Percentiles rank a stretch among this genome's conserved stretches.
Evolutionary conservation across 92 coral and sea anemone genomes (phyloP).

Genomic region (Micromussa lordhowensis): DNA sequence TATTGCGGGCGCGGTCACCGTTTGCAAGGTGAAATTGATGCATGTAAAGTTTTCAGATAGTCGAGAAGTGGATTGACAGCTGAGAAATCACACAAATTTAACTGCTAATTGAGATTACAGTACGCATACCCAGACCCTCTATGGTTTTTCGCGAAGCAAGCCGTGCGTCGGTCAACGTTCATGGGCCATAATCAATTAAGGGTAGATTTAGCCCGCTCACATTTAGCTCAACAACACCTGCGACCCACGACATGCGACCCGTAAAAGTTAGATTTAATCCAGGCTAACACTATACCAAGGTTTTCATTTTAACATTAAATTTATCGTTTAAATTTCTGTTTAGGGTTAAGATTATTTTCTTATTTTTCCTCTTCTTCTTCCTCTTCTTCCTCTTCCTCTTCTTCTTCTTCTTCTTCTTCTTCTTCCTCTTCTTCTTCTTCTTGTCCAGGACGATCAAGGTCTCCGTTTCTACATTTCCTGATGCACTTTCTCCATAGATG

Average conservation of each 20-base stretch:
- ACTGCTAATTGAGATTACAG: no score
- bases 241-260: not conserved
- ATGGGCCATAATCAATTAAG: no score
- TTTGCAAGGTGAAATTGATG: no score
- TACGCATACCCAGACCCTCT: no score
- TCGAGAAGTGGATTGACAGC: no score
- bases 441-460: slow-evolving; percentile 26
- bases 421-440: not conserved
- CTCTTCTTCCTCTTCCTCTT: not conserved
- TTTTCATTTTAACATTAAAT: not conserved
- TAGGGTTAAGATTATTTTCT: not conserved
- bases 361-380: not conserved
- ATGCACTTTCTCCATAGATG: slow-evolving; percentile 10
- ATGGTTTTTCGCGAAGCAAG: no score
- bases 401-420: slow-evolving; percentile 20
- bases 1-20: no score
- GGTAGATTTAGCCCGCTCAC: no score
- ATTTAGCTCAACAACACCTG: not conserved
- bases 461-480: slow-evolving; percentile 1
- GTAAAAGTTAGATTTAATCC: not conserved
- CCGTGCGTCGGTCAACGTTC: no score
- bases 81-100: no score
- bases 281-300: not conserved
- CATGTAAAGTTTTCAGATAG: no score
- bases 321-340: not conserved